Conservation (phyloP, 2,888 invertebrate genomes). For the Anthophora plumipes region DNA sequence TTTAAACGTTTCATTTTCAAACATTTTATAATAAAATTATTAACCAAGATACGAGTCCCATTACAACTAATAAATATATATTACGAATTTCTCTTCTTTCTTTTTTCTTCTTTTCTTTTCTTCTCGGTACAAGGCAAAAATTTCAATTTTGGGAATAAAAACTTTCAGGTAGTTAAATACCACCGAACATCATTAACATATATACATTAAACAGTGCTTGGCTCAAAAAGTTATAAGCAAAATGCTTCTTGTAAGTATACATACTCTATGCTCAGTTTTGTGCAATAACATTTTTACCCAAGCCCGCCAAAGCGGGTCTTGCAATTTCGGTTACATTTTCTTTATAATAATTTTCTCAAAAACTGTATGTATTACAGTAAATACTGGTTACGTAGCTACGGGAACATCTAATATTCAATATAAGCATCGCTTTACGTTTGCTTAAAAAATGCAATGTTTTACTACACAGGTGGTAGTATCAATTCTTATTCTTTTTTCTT, state of each 20-base stretch:
- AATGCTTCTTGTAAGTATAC: conserved; percentile 47
- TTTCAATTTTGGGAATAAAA: conserved; percentile 41
- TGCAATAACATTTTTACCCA: conserved; percentile 58
- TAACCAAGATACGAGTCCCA: conserved; percentile 31
- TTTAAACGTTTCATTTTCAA: conserved; percentile 34
- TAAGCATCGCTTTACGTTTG: conserved; percentile 58
- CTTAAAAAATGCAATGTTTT: conserved; percentile 58
- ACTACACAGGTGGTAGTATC: conserved; percentile 49
- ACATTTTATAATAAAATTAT: conserved; percentile 37
- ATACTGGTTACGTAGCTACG: conserved; percentile 63
- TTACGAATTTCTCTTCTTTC: conserved; percentile 23
- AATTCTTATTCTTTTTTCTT: conserved; percentile 32
- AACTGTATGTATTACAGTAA: conserved; percentile 61
- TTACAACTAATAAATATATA: conserved; percentile 51
- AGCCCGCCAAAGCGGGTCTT: conserved; percentile 44
- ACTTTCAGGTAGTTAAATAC: conserved; percentile 26
- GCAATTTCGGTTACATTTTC: conserved; percentile 50
- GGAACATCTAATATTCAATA: conserved; percentile 60
- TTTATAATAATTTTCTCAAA: conserved; percentile 55
- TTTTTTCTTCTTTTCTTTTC: conserved; percentile 6
- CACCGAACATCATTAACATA: conserved; percentile 22
- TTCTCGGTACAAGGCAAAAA: conserved; percentile 34
- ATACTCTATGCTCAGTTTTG: conserved; percentile 53
- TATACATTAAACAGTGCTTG: conserved; percentile 18
- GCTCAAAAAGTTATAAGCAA: conserved; percentile 63